These are phyloP conservation scores for Pachyramphus minor DNA, from an alignment of 2,113 vertebrate genomes.

Conservation along the genomic window DNA sequence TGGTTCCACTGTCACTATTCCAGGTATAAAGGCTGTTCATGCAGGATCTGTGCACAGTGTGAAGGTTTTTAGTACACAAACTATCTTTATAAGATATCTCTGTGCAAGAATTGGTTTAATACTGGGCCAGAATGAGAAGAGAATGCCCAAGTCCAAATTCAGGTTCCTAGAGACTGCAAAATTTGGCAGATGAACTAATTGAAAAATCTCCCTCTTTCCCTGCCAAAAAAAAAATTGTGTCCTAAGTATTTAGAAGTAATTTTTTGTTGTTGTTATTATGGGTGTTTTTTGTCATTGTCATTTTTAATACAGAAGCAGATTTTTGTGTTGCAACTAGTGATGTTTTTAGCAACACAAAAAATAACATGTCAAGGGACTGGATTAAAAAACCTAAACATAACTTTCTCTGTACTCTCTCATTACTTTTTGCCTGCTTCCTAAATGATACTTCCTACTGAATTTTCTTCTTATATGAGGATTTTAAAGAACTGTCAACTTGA, in stretches of 20 bases:
- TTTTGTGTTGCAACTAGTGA: background rate
- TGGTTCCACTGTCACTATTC: background rate
- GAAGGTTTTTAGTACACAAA: background rate
- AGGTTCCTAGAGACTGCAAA: background rate
- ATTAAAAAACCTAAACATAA: background rate
- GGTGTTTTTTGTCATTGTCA: fast-evolving
- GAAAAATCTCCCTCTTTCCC: background rate
- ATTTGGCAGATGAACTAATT: background rate
- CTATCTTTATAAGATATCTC: background rate
- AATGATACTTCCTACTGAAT: background rate
- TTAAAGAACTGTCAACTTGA: background rate
- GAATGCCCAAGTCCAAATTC: background rate
- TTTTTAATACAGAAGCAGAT: background rate
- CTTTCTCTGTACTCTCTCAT: background rate
- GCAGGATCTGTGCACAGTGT: background rate
- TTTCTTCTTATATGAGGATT: background rate
- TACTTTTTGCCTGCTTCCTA: background rate
- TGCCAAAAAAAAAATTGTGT: too few relatives aligned
- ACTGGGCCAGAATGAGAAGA: background rate
- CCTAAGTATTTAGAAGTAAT: background rate
- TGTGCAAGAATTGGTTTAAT: background rate
- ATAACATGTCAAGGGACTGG: background rate
- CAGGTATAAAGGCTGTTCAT: background rate
- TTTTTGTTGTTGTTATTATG: background rate
- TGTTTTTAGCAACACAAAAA: background rate